Base-by-base conservation (phyloP, 2,888 invertebrate genomes). In the Teinopalpus imperialis region DNA sequence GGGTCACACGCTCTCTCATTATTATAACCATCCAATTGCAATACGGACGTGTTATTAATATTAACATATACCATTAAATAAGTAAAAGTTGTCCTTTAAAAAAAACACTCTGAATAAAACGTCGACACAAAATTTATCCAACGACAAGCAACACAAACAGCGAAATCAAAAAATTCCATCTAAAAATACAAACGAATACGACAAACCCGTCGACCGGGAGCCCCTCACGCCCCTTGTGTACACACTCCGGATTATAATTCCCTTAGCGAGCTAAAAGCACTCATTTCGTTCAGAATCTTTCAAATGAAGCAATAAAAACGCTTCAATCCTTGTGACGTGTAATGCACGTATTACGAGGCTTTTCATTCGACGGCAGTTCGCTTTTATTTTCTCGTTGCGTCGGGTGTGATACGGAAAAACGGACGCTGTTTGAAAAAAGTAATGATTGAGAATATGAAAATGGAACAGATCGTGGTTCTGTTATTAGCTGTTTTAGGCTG, bases 261-360 rank as follows among this genome's bases (percentile, higher is more conserved):
- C 58, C 48, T 41, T 40, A 41, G 29, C 46, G 45, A 61, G 67
- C 61, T 69, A 63, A 74, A 71, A 76, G 72, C 76, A 73, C 71
- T 81, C 78, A 78, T 71, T 74, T 69, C 70, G 56, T 74, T 74
- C 74, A 73, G 76, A 82, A 69, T 74, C 77, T 73, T 74, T 69
- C 69, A 74, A 79, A 83, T 81, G 70, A 78, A 82, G 82, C 76
- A 72, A 79, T 85, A 76, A 79, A 78, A 66, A 39, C 30, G 41
- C 41, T 18, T 12, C 41, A 24, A 34, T 26, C 42, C 32, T 8
- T 8, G 37, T 9, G 35, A 6, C 30, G 30, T 31, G 44, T 26
- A 20, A 24, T 31, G 37, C 31, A 44, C 44, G 44, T 30, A 29
- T 34, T 29, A 13, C 26, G 24, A 14, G 3, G 29, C 30, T 23